Conservation (phyloP, 2,113 vertebrate species). For the Gnathonemus echidnorhynchus region DNA sequence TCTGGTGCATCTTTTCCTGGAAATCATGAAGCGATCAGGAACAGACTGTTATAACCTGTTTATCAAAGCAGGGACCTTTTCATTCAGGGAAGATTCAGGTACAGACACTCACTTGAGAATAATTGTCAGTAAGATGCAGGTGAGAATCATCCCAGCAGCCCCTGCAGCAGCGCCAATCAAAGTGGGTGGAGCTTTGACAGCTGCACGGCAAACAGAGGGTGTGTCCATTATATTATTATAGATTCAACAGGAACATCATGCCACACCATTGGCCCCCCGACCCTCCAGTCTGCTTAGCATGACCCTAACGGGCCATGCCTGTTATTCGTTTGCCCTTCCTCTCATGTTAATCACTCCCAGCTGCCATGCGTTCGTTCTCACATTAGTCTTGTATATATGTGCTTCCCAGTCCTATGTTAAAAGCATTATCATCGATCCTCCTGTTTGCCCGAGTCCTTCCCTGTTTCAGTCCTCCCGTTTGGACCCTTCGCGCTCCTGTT, state of each 20-base stretch:
- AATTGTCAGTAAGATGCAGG: neutral
- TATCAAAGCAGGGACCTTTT: neutral
- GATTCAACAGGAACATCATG: neutral
- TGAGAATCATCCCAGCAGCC: neutral
- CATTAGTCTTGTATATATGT: too few relatives aligned
- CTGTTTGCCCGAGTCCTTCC: too few relatives aligned
- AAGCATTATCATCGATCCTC: too few relatives aligned
- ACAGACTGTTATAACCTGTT: neutral
- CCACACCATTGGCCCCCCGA: too few relatives aligned
- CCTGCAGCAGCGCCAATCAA: neutral
- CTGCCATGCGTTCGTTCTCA: too few relatives aligned
- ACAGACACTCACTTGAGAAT: neutral
- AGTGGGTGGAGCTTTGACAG: neutral
- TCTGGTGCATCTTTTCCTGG: neutral
- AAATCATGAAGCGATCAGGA: neutral
- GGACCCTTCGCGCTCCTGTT: too few relatives aligned
- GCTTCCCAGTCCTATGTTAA: too few relatives aligned
- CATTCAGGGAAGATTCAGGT: neutral
- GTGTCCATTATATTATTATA: neutral
- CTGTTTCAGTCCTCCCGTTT: too few relatives aligned
- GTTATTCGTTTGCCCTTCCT: too few relatives aligned
- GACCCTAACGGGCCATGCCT: too few relatives aligned
- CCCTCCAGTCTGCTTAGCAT: too few relatives aligned
- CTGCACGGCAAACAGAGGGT: neutral
- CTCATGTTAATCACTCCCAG: too few relatives aligned